Percentiles rank a stretch among this genome's conserved stretches.
These are phyloP conservation scores for Dinothrombium tinctorium DNA, from an alignment of 1,140 invertebrate species.

Conservation along the genomic window DNA sequence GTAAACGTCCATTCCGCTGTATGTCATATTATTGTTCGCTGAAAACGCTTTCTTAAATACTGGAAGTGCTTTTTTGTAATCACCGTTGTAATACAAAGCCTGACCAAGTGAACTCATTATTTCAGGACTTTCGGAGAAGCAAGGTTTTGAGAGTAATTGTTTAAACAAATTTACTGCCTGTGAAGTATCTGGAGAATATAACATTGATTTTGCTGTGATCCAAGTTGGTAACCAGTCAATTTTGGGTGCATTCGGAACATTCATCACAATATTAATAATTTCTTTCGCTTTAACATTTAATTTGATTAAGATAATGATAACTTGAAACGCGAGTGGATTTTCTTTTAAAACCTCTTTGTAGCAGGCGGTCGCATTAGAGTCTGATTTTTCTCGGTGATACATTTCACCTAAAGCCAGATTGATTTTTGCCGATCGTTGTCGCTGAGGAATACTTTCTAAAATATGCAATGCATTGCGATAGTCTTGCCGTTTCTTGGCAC, in stretches of 20 bases:
- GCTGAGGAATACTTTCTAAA: slow-evolving; percentile 40
- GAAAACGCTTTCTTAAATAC: slow-evolving; percentile 26
- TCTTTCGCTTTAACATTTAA: slow-evolving; percentile 43
- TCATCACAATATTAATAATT: slow-evolving; percentile 33
- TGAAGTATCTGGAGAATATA: not conserved
- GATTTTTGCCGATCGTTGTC: slow-evolving; percentile 37
- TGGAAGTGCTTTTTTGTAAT: slow-evolving; percentile 20
- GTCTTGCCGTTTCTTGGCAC: slow-evolving; percentile 37
- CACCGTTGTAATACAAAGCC: slow-evolving; percentile 35
- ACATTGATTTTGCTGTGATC: slow-evolving; percentile 1
- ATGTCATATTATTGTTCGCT: slow-evolving; percentile 29
- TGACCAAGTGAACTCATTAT: slow-evolving; percentile 37
- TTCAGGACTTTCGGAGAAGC: slow-evolving; percentile 19
- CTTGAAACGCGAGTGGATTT: slow-evolving; percentile 44
- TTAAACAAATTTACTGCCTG: not conserved
- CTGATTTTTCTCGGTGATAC: slow-evolving; percentile 41
- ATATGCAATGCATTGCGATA: slow-evolving; percentile 33
- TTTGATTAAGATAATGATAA: slow-evolving; percentile 36
- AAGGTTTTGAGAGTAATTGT: not conserved
- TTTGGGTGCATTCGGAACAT: slow-evolving; percentile 23
- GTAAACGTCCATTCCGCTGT: slow-evolving; percentile 28
- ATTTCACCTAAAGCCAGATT: slow-evolving; percentile 45
- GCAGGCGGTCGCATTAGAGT: slow-evolving; percentile 38
- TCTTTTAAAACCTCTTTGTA: slow-evolving; percentile 51
- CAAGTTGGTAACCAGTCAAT: slow-evolving; percentile 25